A percentile compares a stretch with the other conserved stretches of the same genome.
Evolutionary conservation across 2,888 invertebrate genomes (phyloP).

Genomic region (Scaptomyza flava): DNA sequence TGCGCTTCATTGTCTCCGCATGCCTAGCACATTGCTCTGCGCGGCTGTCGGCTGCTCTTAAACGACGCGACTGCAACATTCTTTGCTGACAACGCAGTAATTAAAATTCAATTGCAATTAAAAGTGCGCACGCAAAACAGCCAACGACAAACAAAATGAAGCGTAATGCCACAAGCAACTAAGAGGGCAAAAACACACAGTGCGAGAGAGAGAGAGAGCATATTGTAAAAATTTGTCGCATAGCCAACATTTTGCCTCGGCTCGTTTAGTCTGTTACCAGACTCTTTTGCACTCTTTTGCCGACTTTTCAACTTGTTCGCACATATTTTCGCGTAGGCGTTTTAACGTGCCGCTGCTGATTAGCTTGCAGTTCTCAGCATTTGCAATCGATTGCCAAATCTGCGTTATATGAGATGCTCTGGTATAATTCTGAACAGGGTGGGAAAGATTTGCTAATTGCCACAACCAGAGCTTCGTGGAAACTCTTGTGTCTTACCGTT

Average conservation of each 20-base stretch:
- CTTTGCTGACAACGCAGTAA: slow-evolving; percentile 83
- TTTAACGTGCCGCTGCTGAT: slow-evolving; percentile 73
- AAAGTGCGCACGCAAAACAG: slow-evolving; percentile 81
- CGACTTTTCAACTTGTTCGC: slow-evolving; percentile 36
- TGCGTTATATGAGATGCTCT: slow-evolving; percentile 46
- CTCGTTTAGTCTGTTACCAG: slow-evolving; percentile 9
- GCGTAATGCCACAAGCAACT: slow-evolving; percentile 33
- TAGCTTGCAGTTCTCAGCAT: slow-evolving; percentile 47
- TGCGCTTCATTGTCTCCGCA: slow-evolving; percentile 58
- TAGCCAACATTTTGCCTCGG: slow-evolving; percentile 60
- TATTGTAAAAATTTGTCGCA: slow-evolving; percentile 70
- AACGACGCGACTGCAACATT: slow-evolving; percentile 81
- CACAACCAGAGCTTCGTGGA: slow-evolving; percentile 26
- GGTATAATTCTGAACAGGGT: slow-evolving; percentile 10
- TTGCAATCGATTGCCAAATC: slow-evolving; percentile 36
- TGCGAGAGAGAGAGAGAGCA: slow-evolving; percentile 10
- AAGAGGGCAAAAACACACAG: neutral
- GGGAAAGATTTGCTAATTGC: slow-evolving; percentile 56
- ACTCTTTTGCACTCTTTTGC: slow-evolving; percentile 8
- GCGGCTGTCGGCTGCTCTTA: slow-evolving; percentile 72
- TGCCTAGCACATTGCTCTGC: slow-evolving; percentile 44
- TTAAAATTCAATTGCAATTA: slow-evolving; percentile 84
- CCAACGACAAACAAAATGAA: slow-evolving; percentile 70
- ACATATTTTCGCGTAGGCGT: slow-evolving; percentile 64
- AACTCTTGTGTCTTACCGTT: slow-evolving; percentile 8